phyloP scores from a whole-genome alignment of 1,140 invertebrate species.

The Drosophila pectinifera region DNA sequence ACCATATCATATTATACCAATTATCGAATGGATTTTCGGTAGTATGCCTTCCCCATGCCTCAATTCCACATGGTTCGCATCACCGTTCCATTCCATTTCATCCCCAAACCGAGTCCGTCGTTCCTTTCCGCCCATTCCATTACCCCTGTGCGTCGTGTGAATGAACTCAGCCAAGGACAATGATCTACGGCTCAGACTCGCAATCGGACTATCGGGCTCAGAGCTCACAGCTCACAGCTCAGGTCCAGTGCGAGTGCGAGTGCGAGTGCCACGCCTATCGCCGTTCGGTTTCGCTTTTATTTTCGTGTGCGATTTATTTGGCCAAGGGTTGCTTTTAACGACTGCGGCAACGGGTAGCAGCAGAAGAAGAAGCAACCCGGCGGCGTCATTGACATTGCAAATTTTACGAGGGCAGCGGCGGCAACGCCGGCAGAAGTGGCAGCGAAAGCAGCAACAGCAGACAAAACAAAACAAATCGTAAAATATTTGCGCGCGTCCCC shows the following conservation, averaged over 20 bases:
- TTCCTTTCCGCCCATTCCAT: background rate
- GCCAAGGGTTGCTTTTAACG: slow-evolving; percentile 74
- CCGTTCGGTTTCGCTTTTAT: slow-evolving; percentile 38
- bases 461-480: slow-evolving; percentile 79
- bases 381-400: slow-evolving; percentile 80
- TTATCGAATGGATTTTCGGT: too few species aligned
- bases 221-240: slow-evolving; percentile 6
- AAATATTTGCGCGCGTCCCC: slow-evolving; percentile 40
- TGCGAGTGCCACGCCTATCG: slow-evolving; percentile 43
- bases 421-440: slow-evolving; percentile 4
- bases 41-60: background rate
- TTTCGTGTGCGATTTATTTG: slow-evolving; percentile 71
- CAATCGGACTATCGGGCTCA: slow-evolving; percentile 19
- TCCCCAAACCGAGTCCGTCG: background rate
- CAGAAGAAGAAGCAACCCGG: slow-evolving; percentile 16
- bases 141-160: slow-evolving; percentile 47
- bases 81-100: slow-evolving; percentile 4
- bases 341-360: slow-evolving; percentile 44
- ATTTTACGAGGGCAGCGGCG: slow-evolving; percentile 57
- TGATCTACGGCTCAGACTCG: slow-evolving; percentile 69
- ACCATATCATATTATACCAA: background rate
- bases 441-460: slow-evolving; percentile 21
- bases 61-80: background rate
- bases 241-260: slow-evolving; percentile 25
- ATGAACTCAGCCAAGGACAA: slow-evolving; percentile 82